Base-by-base conservation (phyloP, 1,140 invertebrate species). In the Neodiprion fabricii region DNA sequence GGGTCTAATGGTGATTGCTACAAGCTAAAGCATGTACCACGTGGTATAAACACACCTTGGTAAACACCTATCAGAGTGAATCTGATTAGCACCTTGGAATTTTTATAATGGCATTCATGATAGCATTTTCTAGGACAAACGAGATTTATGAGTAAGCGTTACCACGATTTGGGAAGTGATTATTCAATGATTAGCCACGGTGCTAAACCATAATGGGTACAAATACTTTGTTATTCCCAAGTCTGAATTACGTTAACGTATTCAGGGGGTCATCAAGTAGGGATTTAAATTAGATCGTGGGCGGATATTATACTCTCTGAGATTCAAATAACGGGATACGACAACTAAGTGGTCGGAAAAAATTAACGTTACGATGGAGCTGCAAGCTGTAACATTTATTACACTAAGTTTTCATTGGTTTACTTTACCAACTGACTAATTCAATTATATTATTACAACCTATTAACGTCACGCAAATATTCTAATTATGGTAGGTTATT, bases 31-130 rank as follows among this genome's bases (percentile, higher is more conserved):
- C 11, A 17, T 53, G 3, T 0, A 9, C 4, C 53, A 61, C 53
- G n/a, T 9, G 11, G 53, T 12, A 11, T 61, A 61, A 11, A 17
- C 53, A 61, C n/a, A 17, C 11, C 53, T 61, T 17, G 53, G 8
- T 17, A 61, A 61, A 61, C 53, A 61, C n/a, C 5, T 5, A 61
- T 61, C 53, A 61, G 4, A 61, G 11, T 61, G 11, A 61, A 61
- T 61, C n/a, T 61, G n/a, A 61, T 61, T 61, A 61, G 53, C 53
- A 61, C 53, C 53, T 61, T 17, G 53, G 11, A 61, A 61, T 61
- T 14, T 61, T 17, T 14, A 61, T 61, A 17, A 9, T 61, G 14
- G 53, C n/a, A 61, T 61, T 61, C 7, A 61, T 61, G 53, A 61
- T 17, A 12, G 53, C 53, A 17, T 61, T 61, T 61, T 17, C 53